Evolutionary conservation across 2,113 vertebrate species (phyloP).

Genomic region (Hylia prasina): DNA sequence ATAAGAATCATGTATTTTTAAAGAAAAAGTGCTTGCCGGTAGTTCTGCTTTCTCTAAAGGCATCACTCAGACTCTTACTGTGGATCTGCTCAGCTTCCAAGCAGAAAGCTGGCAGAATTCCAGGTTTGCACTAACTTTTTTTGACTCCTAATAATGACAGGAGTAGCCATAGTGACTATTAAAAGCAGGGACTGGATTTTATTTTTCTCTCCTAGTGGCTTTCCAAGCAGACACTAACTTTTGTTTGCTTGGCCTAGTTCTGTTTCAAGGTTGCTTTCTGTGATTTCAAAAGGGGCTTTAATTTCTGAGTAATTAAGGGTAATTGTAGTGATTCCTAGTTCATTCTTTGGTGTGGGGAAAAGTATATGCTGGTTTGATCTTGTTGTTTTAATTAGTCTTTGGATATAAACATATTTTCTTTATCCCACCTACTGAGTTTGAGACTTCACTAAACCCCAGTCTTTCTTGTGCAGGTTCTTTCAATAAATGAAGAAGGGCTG

Average conservation of each 20-base stretch:
- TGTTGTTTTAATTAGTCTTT: not conserved
- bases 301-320: not conserved
- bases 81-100: not conserved
- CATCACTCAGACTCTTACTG: not conserved
- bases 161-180: not conserved
- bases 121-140: not conserved
- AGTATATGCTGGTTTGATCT: not conserved
- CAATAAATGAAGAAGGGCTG: conserved; percentile 94
- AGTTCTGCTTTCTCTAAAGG: not conserved
- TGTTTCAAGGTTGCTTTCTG: not conserved
- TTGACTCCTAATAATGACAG: not conserved
- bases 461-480: conserved; percentile 79
- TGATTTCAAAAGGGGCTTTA: not conserved
- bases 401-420: not conserved
- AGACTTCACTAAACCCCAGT: not conserved
- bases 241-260: not conserved
- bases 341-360: not conserved
- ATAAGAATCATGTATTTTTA: not conserved
- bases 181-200: not conserved
- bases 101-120: not conserved
- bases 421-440: not conserved
- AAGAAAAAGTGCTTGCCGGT: not conserved
- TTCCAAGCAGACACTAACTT: not conserved
- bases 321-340: not conserved
- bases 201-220: not conserved